Evolutionary conservation across 1,140 invertebrate genomes (phyloP), one percentile per base, ranked within the genome.

Genomic region (Tetramorium alpestre): DNA sequence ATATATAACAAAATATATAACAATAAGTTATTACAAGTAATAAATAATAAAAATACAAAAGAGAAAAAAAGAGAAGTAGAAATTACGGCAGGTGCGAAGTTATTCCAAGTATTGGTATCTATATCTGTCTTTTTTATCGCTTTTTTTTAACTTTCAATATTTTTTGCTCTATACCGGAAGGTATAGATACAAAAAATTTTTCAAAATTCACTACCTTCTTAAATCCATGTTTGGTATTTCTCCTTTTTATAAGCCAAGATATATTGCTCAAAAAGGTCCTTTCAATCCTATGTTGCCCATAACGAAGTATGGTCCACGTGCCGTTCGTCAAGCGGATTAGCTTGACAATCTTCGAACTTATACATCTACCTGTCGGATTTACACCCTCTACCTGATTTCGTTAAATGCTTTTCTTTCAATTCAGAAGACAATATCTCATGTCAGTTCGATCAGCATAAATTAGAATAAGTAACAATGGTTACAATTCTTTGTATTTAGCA

Each of bases 241-340:
- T 25, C 49, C 8, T 41, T 51, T 22, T 80, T 80, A 0, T n/a
- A 28, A 16, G 16, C 11, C 22, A 51, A 69, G 22, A 13, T 78
- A 78, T 28, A 47, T 33, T 78, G 44, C 38, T 4, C 47, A 25
- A 69, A 54, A 51, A 5, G 13, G 33, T 28, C 54, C 70, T 72
- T 82, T 54, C 38, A 58, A 69, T 56, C 25, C 18, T 38, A 33
- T 11, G 44, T 49, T 65, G 33, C 54, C 38, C n/a, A 18, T 49
- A 38, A 38, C 49, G 64, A 69, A 73, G 47, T 73, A 49, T 60
- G n/a, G 44, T 11, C 47, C 41, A 33, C 47, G 73, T 54, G 44
- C 78, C 64, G 49, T 69, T 92, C 89, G 91, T 91, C 90, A 92
- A 89, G 87, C 41, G 91, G 90, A 92, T 92, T 89, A 85, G 76